Base-by-base conservation (phyloP, 2,797 vertebrate species). In the Paramormyrops hopkinsi region DNA sequence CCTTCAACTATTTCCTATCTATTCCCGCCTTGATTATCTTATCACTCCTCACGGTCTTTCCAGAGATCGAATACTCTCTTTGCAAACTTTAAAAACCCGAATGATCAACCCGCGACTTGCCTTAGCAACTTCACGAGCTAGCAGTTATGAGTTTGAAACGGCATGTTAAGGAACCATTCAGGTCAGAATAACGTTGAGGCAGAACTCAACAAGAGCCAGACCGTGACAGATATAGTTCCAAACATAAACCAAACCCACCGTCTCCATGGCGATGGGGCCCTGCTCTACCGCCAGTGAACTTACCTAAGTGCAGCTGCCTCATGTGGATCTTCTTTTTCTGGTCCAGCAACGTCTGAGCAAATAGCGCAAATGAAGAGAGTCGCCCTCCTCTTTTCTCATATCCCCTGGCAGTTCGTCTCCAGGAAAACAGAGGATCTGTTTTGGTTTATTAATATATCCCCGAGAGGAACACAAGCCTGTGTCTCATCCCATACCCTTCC, bases 381-480 rank as follows among this genome's bases (percentile, higher is more conserved):
- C 79, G 87, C 33, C 37, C 22, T 65, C 92, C 92, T 92, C 89
- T 91, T 91, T 83, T 90, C 83, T 88, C 91, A 89, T 90, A 90
- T 88, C 89, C 91, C 65, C 91, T 91, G 86, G 22, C 53, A 86
- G 89, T 90, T 94, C 93, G 95, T 95, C 92, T 90, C 95, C 95
- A 94, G 94, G 95, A 92, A 94, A 92, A 96, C 96, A 90, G 89
- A 29, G 73, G 90, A 90, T 94, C 93, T 95, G 94, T 96, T 96
- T 95, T 92, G 92, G 94, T 94, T 92, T 96, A 96, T 95, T 95
- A 96, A 96, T 96, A 97, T 95, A 95, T 94, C 91, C 91, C 90
- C 29, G 91, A 79, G 88, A 88, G 93, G 93, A 93, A 94, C 91
- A 93, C 73, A 90, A 92, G 86, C 44, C 85, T 83, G 86, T 88